phyloP scores from a whole-genome alignment of 2,888 invertebrate genomes.

The Dryadula phaetusa region DNA sequence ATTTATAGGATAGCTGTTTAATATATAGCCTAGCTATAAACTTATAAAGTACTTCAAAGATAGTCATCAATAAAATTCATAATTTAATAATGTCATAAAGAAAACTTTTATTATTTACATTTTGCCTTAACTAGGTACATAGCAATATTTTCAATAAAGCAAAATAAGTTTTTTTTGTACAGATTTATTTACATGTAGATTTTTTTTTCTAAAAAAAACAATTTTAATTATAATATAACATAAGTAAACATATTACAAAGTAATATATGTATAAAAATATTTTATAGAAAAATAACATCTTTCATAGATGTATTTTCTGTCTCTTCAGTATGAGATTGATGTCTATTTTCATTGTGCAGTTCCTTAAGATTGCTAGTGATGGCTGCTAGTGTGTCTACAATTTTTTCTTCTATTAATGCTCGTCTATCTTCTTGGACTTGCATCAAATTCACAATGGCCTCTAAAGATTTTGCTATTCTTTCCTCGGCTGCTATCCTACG shows the following conservation, averaged over 20 bases:
- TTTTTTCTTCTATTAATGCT: slow-evolving; percentile 60
- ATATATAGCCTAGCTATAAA: too few species aligned
- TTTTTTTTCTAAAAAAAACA: too few species aligned
- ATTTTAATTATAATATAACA: too few species aligned
- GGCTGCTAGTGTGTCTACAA: slow-evolving; percentile 63
- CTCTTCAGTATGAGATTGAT: slow-evolving; percentile 54
- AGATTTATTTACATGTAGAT: too few species aligned
- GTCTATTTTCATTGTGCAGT: slow-evolving; percentile 58
- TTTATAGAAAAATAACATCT: slow-evolving; percentile 53
- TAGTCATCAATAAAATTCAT: background rate
- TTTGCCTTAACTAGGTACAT: background rate
- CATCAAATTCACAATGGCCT: slow-evolving; percentile 65
- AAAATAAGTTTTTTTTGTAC: too few species aligned
- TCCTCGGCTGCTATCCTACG: slow-evolving; percentile 71
- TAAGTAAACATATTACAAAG: background rate
- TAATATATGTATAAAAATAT: slow-evolving; percentile 15
- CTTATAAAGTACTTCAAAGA: background rate
- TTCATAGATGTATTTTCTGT: slow-evolving; percentile 58
- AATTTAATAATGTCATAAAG: background rate
- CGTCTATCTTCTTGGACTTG: slow-evolving; percentile 65
- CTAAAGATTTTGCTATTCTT: slow-evolving; percentile 68
- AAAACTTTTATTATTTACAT: background rate
- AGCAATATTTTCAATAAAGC: too few species aligned
- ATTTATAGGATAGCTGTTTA: too few species aligned
- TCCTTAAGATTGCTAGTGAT: slow-evolving; percentile 70